phyloP scores from a whole-genome alignment of 2,797 vertebrate species.

The Percopsis omiscomaycus region DNA sequence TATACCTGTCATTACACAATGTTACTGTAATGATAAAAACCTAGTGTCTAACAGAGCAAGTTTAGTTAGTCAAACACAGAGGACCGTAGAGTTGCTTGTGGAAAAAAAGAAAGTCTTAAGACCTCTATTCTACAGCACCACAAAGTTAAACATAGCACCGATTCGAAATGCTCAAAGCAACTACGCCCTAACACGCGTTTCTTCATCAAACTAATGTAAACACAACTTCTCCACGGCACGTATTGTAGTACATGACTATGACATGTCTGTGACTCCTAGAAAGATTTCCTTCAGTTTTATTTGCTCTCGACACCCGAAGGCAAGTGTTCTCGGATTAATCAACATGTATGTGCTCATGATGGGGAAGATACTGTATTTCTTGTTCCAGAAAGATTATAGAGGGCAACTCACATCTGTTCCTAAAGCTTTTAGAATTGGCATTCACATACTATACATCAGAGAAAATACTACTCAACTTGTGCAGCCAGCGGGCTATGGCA shows the following conservation, averaged over 20 bases:
- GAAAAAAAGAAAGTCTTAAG: constrained; percentile 46
- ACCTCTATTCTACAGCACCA: constrained; percentile 84
- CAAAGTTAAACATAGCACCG: constrained; percentile 85
- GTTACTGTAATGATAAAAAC: constrained; percentile 69
- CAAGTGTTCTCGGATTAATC: constrained; percentile 62
- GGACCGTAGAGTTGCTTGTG: constrained; percentile 61
- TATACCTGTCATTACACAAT: constrained; percentile 73
- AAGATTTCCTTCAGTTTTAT: constrained; percentile 52
- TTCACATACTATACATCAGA: constrained; percentile 73
- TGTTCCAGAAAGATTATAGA: constrained; percentile 66
- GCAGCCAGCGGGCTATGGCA: constrained; percentile 75
- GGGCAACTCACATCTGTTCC: constrained; percentile 67
- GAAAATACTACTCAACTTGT: constrained; percentile 74
- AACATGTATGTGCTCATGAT: constrained; percentile 70
- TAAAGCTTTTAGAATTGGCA: constrained; percentile 75
- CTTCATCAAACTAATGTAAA: constrained; percentile 79
- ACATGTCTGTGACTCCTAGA: constrained; percentile 66
- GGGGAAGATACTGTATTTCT: constrained; percentile 51
- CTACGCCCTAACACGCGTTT: constrained; percentile 76
- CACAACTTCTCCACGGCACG: constrained; percentile 73
- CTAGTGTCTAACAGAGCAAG: constrained; percentile 66
- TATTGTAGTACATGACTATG: constrained; percentile 64
- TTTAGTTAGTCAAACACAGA: constrained; percentile 70
- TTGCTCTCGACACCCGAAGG: constrained; percentile 72
- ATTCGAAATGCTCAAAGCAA: constrained; percentile 79